phyloP scores from a whole-genome alignment of 2,113 vertebrate genomes.

The Sturnus vulgaris region DNA sequence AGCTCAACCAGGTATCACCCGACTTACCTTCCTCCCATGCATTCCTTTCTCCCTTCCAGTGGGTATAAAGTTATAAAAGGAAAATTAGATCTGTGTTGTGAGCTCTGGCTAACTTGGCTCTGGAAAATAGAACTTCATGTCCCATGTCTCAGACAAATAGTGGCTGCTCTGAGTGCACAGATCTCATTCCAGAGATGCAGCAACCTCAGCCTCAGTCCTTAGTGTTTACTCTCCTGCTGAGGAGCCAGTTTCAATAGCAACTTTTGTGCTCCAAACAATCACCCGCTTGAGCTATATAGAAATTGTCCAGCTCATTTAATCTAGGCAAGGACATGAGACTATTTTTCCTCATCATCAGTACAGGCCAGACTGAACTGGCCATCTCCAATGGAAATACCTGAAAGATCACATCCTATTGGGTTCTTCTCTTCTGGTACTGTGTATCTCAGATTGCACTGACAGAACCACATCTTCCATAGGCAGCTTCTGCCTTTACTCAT shows the following conservation, averaged over 20 bases:
- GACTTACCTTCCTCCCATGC: background rate
- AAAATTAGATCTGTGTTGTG: background rate
- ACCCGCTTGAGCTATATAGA: background rate
- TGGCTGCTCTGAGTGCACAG: background rate
- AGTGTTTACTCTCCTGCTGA: background rate
- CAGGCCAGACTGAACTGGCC: background rate
- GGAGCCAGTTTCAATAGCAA: background rate
- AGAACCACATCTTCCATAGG: background rate
- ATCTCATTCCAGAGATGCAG: background rate
- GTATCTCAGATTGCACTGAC: background rate
- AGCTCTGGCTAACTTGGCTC: background rate
- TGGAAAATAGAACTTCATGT: background rate
- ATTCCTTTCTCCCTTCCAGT: fast-evolving
- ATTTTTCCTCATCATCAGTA: background rate
- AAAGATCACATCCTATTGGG: background rate
- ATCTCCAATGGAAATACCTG: background rate
- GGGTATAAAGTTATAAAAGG: background rate
- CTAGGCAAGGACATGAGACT: background rate
- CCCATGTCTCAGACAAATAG: fast-evolving
- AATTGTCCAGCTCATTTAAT: background rate
- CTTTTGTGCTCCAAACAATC: background rate
- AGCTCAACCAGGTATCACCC: fast-evolving
- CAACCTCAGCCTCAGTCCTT: background rate
- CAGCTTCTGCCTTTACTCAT: background rate
- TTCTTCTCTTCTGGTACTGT: background rate